phyloP scores from a whole-genome alignment of 2,797 vertebrate species.

The Epinephelus malabaricus region DNA sequence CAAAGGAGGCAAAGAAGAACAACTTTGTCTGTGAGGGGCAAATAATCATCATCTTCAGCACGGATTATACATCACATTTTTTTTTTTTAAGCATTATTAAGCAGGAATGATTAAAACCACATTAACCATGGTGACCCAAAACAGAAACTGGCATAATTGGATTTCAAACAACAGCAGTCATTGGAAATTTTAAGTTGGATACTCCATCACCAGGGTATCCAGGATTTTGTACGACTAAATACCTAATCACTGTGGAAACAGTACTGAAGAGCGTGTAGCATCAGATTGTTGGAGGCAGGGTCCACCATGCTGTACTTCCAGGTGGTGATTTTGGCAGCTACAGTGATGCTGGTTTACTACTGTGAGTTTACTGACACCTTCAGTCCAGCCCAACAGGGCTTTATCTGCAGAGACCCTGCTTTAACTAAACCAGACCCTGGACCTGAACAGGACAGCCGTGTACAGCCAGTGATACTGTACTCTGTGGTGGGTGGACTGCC shows the following conservation, averaged over 20 bases:
- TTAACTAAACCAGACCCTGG: constrained; percentile 92
- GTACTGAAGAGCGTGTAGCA: neutral
- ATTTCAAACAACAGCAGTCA: neutral
- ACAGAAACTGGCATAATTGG: neutral
- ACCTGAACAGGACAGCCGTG: constrained; percentile 90
- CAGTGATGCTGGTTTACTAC: constrained; percentile 94
- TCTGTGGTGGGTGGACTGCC: constrained; percentile 92
- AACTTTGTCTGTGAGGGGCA: neutral
- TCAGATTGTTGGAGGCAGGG: constrained; percentile 14
- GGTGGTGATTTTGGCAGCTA: constrained; percentile 93
- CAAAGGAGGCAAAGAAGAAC: neutral
- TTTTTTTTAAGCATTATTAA: neutral
- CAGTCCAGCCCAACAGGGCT: constrained; percentile 91
- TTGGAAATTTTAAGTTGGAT: neutral
- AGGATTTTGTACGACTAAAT: neutral
- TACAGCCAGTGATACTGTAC: constrained; percentile 91
- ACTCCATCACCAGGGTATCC: neutral
- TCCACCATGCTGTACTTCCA: constrained; percentile 87
- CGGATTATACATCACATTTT: neutral
- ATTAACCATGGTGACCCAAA: neutral
- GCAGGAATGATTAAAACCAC: neutral
- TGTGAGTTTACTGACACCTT: constrained; percentile 96
- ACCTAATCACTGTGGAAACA: neutral
- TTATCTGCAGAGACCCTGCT: constrained; percentile 91
- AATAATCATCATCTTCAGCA: neutral